phyloP scores from a whole-genome alignment of 2,797 vertebrate genomes.

The Lerista edwardsae region DNA sequence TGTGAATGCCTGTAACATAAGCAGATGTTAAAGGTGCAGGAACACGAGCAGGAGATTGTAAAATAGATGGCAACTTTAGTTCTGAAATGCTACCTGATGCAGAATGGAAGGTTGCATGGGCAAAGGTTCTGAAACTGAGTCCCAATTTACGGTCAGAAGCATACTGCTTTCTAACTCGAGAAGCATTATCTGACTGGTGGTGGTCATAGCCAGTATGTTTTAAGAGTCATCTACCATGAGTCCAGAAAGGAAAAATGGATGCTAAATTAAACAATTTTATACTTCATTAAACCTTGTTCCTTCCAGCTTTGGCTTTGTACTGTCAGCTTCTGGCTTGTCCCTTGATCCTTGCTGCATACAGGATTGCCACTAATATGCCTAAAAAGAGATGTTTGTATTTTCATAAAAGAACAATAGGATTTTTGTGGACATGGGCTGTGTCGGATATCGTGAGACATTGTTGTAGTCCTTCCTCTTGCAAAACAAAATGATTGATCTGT shows the following conservation, averaged over 20 bases:
- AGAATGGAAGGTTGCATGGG: neutral
- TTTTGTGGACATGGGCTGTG: conserved; percentile 46
- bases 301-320: conserved; percentile 60
- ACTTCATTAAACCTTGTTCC: conserved; percentile 65
- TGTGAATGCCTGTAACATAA: neutral
- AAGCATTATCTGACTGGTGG: conserved; percentile 20
- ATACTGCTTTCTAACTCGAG: conserved; percentile 6
- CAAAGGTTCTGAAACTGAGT: neutral
- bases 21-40: neutral
- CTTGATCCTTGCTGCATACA: conserved; percentile 20
- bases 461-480: conserved; percentile 52
- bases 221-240: conserved; percentile 43
- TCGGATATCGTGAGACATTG: conserved; percentile 45
- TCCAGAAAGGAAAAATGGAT: conserved; percentile 61
- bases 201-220: conserved; percentile 39
- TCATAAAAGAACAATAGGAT: neutral
- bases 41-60: neutral
- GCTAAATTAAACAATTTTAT: conserved; percentile 74
- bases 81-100: conserved; percentile 48
- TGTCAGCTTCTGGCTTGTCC: conserved; percentile 44
- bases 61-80: neutral
- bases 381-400: conserved; percentile 35
- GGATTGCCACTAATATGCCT: conserved; percentile 32
- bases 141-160: neutral
- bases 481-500: conserved; percentile 64